Evolutionary conservation across 2,113 vertebrate genomes (phyloP).

Genomic region (Nannospalax galili): DNA sequence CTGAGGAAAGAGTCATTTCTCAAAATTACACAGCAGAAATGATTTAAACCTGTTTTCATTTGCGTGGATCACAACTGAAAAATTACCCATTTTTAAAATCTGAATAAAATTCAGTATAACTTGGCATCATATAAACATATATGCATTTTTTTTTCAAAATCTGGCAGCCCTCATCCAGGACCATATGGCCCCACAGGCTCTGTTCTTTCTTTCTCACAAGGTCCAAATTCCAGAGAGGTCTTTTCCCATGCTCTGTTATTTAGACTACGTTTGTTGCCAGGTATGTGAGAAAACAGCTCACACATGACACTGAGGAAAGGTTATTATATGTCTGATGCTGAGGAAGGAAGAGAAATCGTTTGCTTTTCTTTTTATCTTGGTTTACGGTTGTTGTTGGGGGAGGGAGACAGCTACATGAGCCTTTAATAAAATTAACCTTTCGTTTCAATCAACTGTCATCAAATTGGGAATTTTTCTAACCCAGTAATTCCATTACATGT

Average conservation of each 20-base stretch:
- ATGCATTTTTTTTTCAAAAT: constrained; percentile 23
- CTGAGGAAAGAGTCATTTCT: background rate
- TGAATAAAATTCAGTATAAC: constrained; percentile 31
- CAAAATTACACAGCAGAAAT: background rate
- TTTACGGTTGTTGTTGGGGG: background rate
- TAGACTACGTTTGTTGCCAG: background rate
- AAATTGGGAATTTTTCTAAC: constrained; percentile 64
- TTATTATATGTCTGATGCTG: background rate
- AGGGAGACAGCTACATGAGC: background rate
- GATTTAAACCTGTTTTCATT: background rate
- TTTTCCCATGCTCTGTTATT: background rate
- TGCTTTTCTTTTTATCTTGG: background rate
- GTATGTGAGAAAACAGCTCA: background rate
- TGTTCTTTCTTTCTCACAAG: background rate
- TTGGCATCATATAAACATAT: background rate
- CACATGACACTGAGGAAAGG: background rate
- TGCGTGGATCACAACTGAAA: background rate
- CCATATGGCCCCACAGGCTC: constrained; percentile 2
- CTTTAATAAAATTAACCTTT: constrained; percentile 71
- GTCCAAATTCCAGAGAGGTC: constrained; percentile 15
- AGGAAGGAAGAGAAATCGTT: background rate
- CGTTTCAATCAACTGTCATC: constrained; percentile 64
- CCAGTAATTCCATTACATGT: constrained; percentile 55
- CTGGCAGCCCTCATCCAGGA: background rate
- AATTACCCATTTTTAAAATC: background rate